Percentiles rank a stretch among this genome's conserved stretches.
phyloP scores from a whole-genome alignment of 37 sponge, comb jelly and placozoan genomes.

The Chondrosia reniformis region DNA sequence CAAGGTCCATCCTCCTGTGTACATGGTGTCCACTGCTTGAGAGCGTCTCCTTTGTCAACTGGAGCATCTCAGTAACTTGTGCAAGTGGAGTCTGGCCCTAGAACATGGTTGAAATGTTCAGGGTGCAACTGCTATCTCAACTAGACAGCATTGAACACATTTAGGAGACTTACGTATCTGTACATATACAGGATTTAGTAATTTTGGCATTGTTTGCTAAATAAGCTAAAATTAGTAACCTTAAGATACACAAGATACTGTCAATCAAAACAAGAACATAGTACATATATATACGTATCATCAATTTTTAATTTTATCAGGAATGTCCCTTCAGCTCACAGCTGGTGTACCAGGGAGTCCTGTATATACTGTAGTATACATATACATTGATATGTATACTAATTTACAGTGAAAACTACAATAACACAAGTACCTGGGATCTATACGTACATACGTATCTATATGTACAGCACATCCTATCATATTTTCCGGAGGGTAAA shows the following conservation, averaged over 20 bases:
- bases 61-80: constrained; percentile 13
- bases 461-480: neutral
- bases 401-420: neutral
- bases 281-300: too few species aligned
- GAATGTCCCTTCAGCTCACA: too few species aligned
- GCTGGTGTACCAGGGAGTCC: too few species aligned
- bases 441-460: neutral
- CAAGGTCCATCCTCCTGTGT: neutral
- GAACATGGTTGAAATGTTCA: neutral
- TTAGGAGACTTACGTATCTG: too few species aligned
- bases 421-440: neutral
- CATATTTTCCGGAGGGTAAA: neutral
- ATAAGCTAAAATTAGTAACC: too few species aligned
- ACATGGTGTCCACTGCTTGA: neutral
- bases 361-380: neutral
- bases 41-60: constrained; percentile 11
- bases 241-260: too few species aligned
- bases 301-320: too few species aligned
- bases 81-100: constrained; percentile 16
- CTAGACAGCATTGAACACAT: too few species aligned
- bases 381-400: neutral
- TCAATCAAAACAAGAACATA: too few species aligned
- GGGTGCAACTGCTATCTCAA: too few species aligned
- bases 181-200: too few species aligned
- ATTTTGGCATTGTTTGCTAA: too few species aligned